These are phyloP conservation scores for Pelochelys cantorii DNA, from an alignment of 2,797 vertebrate genomes.

Conservation along the genomic window DNA sequence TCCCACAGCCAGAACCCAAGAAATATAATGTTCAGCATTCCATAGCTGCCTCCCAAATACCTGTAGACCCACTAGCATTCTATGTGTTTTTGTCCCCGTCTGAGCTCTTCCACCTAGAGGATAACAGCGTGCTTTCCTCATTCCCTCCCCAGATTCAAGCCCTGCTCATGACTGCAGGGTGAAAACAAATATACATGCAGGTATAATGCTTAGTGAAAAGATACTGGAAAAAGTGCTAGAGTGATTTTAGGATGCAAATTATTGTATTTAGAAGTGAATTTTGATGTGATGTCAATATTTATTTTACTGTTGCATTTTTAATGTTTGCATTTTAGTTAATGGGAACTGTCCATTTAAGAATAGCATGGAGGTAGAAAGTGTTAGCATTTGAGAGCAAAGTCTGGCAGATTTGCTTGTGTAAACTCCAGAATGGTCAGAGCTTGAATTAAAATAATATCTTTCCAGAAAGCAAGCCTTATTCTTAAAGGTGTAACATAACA, in stretches of 20 bases:
- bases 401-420: not conserved
- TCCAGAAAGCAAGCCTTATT: conserved; percentile 1
- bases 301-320: conserved; percentile 40
- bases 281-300: conserved; percentile 49
- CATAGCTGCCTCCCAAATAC: not conserved
- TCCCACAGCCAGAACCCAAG: not conserved
- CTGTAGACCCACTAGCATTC: not conserved
- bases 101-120: not conserved
- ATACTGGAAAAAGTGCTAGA: not conserved
- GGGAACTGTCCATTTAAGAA: conserved; percentile 51
- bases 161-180: not conserved
- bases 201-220: not conserved
- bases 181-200: not conserved
- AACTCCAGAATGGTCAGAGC: conserved; percentile 59
- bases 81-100: not conserved
- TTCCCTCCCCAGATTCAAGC: not conserved
- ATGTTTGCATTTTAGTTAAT: conserved; percentile 18
- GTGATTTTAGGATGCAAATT: not conserved
- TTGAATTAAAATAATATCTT: conserved; percentile 27
- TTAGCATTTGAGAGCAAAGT: conserved; percentile 37
- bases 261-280: not conserved
- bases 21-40: not conserved
- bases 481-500: not conserved
- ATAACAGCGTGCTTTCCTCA: not conserved
- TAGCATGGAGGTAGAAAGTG: conserved; percentile 40